A percentile compares a stretch with the other conserved stretches of the same genome.
These are phyloP conservation scores for Cochlearius cochlearius DNA, from an alignment of 2,113 vertebrate genomes.

Conservation along the genomic window DNA sequence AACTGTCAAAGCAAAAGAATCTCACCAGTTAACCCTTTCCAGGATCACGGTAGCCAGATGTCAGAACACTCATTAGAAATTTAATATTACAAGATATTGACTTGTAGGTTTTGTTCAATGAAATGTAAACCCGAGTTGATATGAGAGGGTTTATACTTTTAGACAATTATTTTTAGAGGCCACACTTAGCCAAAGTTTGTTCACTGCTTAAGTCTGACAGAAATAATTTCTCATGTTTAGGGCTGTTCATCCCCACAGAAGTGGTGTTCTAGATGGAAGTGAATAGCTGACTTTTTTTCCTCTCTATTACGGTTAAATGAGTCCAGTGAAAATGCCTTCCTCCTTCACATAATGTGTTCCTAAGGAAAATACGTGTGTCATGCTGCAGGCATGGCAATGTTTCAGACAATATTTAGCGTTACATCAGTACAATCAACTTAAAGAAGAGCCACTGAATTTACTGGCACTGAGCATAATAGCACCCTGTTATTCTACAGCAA, in stretches of 20 bases:
- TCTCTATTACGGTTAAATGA: background rate
- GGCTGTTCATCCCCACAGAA: background rate
- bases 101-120: background rate
- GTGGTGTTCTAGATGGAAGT: background rate
- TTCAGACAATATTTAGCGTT: background rate
- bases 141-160: background rate
- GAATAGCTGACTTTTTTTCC: background rate
- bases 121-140: background rate
- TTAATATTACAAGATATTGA: background rate
- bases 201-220: background rate
- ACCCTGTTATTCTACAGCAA: background rate
- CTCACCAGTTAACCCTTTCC: background rate
- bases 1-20: background rate
- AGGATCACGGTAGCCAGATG: background rate
- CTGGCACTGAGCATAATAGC: background rate
- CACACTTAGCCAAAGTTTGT: background rate
- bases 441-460: background rate
- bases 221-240: background rate
- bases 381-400: accelerated
- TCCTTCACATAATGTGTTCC: background rate
- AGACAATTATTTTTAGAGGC: background rate
- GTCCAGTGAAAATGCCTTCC: background rate
- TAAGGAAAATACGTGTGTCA: background rate
- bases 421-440: background rate
- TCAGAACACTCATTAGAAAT: background rate